phyloP scores from a whole-genome alignment of 2,113 vertebrate species.

The Garra rufa region DNA sequence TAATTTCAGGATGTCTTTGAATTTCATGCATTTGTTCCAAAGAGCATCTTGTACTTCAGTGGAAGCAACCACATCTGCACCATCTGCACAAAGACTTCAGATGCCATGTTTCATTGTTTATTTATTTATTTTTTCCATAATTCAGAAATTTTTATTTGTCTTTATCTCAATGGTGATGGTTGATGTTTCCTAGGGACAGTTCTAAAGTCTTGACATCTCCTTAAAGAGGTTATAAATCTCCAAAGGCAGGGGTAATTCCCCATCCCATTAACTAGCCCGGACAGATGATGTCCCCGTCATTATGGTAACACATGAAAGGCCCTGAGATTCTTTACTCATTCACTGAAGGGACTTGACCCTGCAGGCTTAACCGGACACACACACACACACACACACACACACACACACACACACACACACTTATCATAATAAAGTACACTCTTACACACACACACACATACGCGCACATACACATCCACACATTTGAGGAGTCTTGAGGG shows the following conservation, averaged over 20 bases:
- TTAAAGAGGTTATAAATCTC: conserved; percentile 37
- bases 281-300: conserved; percentile 56
- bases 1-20: not conserved
- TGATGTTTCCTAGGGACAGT: not conserved
- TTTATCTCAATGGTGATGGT: not conserved
- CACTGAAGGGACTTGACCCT: conserved; percentile 24
- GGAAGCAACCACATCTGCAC: not conserved
- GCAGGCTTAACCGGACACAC: conserved; percentile 36
- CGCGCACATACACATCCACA: not conserved
- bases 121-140: not conserved
- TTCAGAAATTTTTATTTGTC: no score
- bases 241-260: conserved; percentile 22
- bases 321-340: conserved; percentile 30
- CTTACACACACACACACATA: conserved; percentile 38
- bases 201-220: conserved; percentile 2
- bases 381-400: not conserved
- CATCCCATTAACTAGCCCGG: conserved; percentile 8
- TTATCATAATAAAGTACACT: not conserved
- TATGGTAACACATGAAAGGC: conserved; percentile 52
- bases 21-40: not conserved
- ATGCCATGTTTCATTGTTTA: not conserved
- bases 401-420: not conserved
- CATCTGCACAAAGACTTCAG: not conserved
- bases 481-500: not conserved
- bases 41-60: not conserved